Evolutionary conservation across 2,797 vertebrate genomes (phyloP).

Genomic region (Bovichtus diacanthus): DNA sequence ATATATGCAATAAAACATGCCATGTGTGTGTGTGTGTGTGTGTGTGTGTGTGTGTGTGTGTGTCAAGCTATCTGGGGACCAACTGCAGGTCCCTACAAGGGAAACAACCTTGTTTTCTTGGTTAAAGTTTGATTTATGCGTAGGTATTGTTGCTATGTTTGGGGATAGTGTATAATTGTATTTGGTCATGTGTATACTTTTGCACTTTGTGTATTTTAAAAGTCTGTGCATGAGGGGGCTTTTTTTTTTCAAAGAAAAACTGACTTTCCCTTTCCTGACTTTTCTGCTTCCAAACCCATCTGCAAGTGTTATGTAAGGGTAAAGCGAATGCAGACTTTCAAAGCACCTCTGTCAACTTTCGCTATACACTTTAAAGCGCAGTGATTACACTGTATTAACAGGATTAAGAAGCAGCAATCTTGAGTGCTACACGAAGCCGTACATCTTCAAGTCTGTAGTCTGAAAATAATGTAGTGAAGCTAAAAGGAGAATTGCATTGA

Average conservation of each 20-base stretch:
- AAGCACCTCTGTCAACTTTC: conserved; percentile 4
- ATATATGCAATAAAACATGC: too few species aligned
- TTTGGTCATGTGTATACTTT: too few species aligned
- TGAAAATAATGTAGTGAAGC: neutral
- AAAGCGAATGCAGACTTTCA: neutral
- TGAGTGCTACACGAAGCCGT: neutral
- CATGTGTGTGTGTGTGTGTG: too few species aligned
- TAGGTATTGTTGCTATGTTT: neutral
- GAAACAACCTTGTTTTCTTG: too few species aligned
- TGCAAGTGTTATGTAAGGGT: conserved; percentile 4
- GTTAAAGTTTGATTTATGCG: too few species aligned
- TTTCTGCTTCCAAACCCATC: neutral
- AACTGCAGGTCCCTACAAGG: too few species aligned
- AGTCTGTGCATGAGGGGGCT: too few species aligned
- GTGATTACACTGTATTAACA: conserved; percentile 14
- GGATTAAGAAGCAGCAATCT: conserved; percentile 14
- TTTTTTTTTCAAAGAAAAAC: neutral
- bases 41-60: too few species aligned
- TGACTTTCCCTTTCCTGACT: too few species aligned
- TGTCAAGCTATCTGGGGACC: too few species aligned
- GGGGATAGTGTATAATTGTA: neutral
- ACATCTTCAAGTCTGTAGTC: neutral
- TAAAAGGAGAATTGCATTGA: neutral
- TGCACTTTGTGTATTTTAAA: too few species aligned
- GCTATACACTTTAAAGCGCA: neutral